Percentiles rank a stretch among this genome's conserved stretches.
Evolutionary conservation across 1,140 invertebrate species (phyloP).

Genomic region (Bombus terrestris): DNA sequence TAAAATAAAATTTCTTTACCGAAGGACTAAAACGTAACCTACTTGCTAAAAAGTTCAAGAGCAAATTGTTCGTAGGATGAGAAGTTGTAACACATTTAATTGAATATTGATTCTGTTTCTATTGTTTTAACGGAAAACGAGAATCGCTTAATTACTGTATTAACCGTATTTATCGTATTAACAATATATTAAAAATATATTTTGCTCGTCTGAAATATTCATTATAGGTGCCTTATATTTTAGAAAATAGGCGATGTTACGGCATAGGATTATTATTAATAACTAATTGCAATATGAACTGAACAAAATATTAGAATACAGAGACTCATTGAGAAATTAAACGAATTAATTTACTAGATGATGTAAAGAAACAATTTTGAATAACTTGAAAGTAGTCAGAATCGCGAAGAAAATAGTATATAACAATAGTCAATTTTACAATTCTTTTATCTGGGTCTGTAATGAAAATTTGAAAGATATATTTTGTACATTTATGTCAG

Average conservation of each 20-base stretch:
- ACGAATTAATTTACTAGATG: too few species aligned
- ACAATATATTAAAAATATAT: neutral
- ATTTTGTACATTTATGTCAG: too few species aligned
- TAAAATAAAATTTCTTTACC: neutral
- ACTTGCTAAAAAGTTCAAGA: neutral
- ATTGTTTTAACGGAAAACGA: neutral
- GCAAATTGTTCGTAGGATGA: neutral
- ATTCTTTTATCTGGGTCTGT: too few species aligned
- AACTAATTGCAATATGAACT: neutral
- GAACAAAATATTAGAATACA: neutral
- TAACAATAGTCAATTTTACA: too few species aligned
- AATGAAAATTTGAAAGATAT: too few species aligned
- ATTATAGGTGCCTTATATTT: neutral
- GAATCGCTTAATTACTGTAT: neutral
- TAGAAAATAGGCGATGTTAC: neutral
- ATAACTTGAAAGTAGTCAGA: too few species aligned
- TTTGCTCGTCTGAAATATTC: neutral
- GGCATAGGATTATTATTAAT: too few species aligned
- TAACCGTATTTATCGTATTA: neutral
- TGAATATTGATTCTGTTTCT: neutral
- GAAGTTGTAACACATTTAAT: neutral
- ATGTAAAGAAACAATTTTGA: too few species aligned
- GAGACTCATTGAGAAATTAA: too few species aligned
- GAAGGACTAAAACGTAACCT: neutral
- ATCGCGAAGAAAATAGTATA: too few species aligned